A percentile compares a stretch with the other conserved stretches of the same genome.
These are phyloP conservation scores for Chrysocyon brachyurus DNA, from an alignment of 2,797 vertebrate species.

Conservation along the genomic window DNA sequence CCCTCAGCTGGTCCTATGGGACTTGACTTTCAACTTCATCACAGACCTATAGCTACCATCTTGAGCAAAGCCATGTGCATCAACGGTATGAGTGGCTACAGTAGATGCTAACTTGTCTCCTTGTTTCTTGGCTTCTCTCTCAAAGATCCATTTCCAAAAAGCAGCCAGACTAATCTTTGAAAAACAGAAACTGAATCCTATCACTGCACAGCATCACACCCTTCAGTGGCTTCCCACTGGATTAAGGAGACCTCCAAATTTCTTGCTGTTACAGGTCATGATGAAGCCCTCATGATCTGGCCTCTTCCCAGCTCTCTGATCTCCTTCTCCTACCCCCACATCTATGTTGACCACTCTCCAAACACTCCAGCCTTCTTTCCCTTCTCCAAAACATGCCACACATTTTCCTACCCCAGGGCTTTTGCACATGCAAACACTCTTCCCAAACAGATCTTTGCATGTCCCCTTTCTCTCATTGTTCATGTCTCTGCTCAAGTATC, in stretches of 20 bases:
- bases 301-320: not conserved
- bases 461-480: fast-evolving
- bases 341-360: not conserved
- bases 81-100: not conserved
- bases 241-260: not conserved
- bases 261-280: not conserved
- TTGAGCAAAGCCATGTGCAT: not conserved
- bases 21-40: not conserved
- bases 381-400: not conserved
- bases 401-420: not conserved
- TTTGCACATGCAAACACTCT: not conserved
- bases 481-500: not conserved
- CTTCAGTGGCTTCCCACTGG: not conserved
- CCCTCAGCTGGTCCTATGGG: not conserved
- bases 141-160: not conserved
- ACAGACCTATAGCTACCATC: not conserved
- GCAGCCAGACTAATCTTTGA: not conserved
- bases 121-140: not conserved
- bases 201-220: too few relatives aligned
- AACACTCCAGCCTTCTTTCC: not conserved
- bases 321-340: not conserved
- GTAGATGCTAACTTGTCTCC: not conserved
- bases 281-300: not conserved
- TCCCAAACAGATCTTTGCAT: not conserved
- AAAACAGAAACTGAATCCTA: not conserved